Conservation (phyloP, 2,797 vertebrate genomes). For the Hippoglossus hippoglossus region DNA sequence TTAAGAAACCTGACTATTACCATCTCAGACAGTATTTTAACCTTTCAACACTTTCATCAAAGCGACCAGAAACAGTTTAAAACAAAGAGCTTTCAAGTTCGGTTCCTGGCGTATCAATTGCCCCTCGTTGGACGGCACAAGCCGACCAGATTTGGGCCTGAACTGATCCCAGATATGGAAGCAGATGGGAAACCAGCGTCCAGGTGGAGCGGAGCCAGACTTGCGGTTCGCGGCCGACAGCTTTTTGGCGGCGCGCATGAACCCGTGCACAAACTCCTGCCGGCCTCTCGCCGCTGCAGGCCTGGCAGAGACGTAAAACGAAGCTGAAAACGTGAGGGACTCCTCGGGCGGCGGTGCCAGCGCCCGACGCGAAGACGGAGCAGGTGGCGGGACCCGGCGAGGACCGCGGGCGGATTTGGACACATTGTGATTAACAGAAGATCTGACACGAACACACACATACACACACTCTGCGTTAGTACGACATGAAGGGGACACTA, state of each 20-base stretch:
- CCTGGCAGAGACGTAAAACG: slow-evolving; percentile 60
- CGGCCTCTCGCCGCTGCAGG: slow-evolving; percentile 30
- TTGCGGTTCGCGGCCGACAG: slow-evolving; percentile 58
- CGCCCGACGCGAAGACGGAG: slow-evolving; percentile 30
- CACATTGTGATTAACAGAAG: slow-evolving; percentile 44
- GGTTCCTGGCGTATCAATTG: slow-evolving; percentile 29
- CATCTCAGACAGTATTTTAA: slow-evolving; percentile 2
- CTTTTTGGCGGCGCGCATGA: slow-evolving; percentile 49
- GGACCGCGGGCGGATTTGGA: slow-evolving; percentile 38
- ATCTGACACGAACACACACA: slow-evolving; percentile 39
- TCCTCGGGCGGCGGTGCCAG: slow-evolving; percentile 38
- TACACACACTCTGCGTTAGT: slow-evolving; percentile 21
- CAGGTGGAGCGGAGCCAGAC: slow-evolving; percentile 68
- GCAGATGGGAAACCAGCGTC: slow-evolving; percentile 67
- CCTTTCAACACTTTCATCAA: slow-evolving; percentile 27
- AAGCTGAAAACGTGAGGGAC: slow-evolving; percentile 60
- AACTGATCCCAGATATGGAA: slow-evolving; percentile 64
- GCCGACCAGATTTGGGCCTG: slow-evolving; percentile 56
- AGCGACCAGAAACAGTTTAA: slow-evolving; percentile 1
- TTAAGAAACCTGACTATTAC: slow-evolving; percentile 33
- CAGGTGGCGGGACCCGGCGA: slow-evolving; percentile 68
- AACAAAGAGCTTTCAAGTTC: slow-evolving; percentile 18
- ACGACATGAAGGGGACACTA: slow-evolving; percentile 31
- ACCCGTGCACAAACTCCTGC: slow-evolving; percentile 41
- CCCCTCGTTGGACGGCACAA: slow-evolving; percentile 25